Conservation (phyloP, 2,888 invertebrate genomes). For the Leptarthrus brevirostris region DNA sequence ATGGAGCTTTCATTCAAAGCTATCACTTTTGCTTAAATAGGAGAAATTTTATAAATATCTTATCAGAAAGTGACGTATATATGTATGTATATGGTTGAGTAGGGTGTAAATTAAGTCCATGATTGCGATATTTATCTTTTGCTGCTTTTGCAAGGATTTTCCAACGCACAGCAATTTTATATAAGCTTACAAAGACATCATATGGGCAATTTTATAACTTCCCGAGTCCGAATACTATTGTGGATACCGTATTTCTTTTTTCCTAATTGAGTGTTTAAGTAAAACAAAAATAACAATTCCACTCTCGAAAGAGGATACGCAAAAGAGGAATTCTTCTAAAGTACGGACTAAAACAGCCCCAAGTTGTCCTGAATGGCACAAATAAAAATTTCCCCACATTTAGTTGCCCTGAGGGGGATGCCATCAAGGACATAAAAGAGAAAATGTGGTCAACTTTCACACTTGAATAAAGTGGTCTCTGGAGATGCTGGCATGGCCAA, state of each 20-base stretch:
- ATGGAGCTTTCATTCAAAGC: slow-evolving; percentile 37
- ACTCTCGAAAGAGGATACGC: background rate
- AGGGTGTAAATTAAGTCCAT: too few species aligned
- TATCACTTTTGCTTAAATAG: slow-evolving; percentile 5
- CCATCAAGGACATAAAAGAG: slow-evolving; percentile 54
- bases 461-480: slow-evolving; percentile 54
- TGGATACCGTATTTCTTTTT: background rate
- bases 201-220: too few species aligned
- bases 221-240: too few species aligned
- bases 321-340: slow-evolving; percentile 24
- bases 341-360: slow-evolving; percentile 51
- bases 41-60: slow-evolving; percentile 28
- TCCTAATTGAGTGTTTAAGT: slow-evolving; percentile 47
- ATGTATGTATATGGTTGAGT: too few species aligned
- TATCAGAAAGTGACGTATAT: background rate
- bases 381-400: slow-evolving; percentile 54
- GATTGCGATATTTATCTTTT: background rate
- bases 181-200: too few species aligned
- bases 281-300: slow-evolving; percentile 42
- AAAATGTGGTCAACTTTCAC: slow-evolving; percentile 55
- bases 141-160: background rate
- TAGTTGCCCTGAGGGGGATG: slow-evolving; percentile 51
- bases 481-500: slow-evolving; percentile 52
- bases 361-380: slow-evolving; percentile 52
- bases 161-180: too few species aligned